Percentiles rank a stretch among this genome's conserved stretches.
These are phyloP conservation scores for Leucophenga varia DNA, from an alignment of 1,140 invertebrate species.

Conservation along the genomic window DNA sequence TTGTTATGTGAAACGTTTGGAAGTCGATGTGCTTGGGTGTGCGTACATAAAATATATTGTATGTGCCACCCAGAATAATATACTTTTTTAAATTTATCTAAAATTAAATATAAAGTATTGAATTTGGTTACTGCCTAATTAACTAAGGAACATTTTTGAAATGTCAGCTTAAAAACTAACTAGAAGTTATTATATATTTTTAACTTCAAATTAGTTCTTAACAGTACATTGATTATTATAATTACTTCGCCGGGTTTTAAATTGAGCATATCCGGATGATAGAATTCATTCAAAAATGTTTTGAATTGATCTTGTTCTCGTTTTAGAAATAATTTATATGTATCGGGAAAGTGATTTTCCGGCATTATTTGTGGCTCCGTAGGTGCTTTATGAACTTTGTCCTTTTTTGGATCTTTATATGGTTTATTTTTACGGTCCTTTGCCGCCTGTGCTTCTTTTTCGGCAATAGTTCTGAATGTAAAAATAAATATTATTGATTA, in stretches of 20 bases:
- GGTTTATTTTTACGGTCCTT: not conserved
- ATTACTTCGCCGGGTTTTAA: slow-evolving; percentile 25
- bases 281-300: slow-evolving; percentile 18
- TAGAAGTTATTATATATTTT: not conserved
- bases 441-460: not conserved
- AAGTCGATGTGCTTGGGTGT: slow-evolving; percentile 30
- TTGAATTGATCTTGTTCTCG: slow-evolving; percentile 18
- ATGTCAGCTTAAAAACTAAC: too few relatives aligned
- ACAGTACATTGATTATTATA: not conserved
- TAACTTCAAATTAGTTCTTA: not conserved
- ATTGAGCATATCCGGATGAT: slow-evolving; percentile 23
- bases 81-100: slow-evolving; percentile 39
- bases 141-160: too few relatives aligned
- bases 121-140: too few relatives aligned
- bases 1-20: slow-evolving; percentile 27
- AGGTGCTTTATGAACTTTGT: slow-evolving; percentile 5
- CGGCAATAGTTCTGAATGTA: not conserved
- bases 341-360: slow-evolving; percentile 30
- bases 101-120: not conserved
- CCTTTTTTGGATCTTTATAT: not conserved
- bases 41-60: slow-evolving; percentile 26
- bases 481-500: too few relatives aligned
- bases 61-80: slow-evolving; percentile 37
- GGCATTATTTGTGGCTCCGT: slow-evolving; percentile 27
- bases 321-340: slow-evolving; percentile 22